Evolutionary conservation across 2,888 invertebrate genomes (phyloP).

Genomic region (Nematopogon swammerdamellus): DNA sequence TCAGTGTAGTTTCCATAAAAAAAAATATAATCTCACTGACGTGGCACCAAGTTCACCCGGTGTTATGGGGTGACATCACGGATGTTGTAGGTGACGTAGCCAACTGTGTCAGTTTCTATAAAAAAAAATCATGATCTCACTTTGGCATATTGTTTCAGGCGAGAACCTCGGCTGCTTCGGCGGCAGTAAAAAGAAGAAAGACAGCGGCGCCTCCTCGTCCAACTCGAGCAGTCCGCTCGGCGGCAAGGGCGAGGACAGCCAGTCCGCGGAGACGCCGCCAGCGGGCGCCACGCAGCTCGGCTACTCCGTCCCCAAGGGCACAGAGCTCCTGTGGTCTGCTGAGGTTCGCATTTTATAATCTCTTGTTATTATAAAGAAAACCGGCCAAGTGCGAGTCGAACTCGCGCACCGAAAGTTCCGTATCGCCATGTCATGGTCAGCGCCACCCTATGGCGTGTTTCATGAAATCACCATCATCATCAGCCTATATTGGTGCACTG

Average conservation of each 20-base stretch:
- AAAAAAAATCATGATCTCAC: too few relatives aligned
- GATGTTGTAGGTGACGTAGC: too few relatives aligned
- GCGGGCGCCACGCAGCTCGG: constrained; percentile 64
- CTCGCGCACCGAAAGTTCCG: too few relatives aligned
- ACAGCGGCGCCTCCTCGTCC: constrained; percentile 55
- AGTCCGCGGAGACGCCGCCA: constrained; percentile 25
- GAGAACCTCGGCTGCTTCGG: constrained; percentile 96
- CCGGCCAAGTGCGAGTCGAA: too few relatives aligned
- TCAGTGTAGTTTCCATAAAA: too few relatives aligned
- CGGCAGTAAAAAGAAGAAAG: constrained; percentile 92
- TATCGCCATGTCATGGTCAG: too few relatives aligned
- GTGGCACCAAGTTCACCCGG: too few relatives aligned
- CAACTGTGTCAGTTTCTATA: too few relatives aligned
- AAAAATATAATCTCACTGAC: too few relatives aligned
- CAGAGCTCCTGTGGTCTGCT: constrained; percentile 50
- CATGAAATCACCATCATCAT: too few relatives aligned
- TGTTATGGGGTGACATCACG: too few relatives aligned
- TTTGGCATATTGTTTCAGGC: constrained; percentile 59
- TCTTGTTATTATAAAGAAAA: background rate
- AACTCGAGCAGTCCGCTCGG: constrained; percentile 55
- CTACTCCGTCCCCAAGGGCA: constrained; percentile 62
- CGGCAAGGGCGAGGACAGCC: constrained; percentile 34
- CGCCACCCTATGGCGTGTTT: background rate
- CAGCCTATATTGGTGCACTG: too few relatives aligned
- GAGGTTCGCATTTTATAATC: constrained; percentile 24